Evolutionary conservation across 2,888 invertebrate genomes (phyloP).

Genomic region (Caenorhabditis plicata): DNA sequence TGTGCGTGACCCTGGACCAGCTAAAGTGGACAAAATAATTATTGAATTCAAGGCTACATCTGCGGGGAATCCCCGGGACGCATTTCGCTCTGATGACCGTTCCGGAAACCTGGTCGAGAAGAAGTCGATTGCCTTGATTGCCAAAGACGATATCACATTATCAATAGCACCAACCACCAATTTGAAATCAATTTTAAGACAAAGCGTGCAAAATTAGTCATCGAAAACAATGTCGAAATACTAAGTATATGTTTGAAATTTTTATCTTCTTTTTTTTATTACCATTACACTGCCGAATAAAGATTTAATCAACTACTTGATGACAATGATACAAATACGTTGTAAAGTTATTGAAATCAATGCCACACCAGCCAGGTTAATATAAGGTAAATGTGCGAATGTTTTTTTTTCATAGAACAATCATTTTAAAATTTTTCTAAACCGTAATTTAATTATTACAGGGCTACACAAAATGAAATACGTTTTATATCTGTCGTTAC

Average conservation of each 20-base stretch:
- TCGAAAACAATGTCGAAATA: too few relatives aligned
- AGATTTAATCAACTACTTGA: too few relatives aligned
- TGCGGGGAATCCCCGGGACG: constrained; percentile 45
- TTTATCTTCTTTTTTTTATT: too few relatives aligned
- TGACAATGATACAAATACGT: too few relatives aligned
- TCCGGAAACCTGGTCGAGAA: constrained; percentile 30
- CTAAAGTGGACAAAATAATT: constrained; percentile 54
- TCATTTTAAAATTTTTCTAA: neutral
- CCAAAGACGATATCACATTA: constrained; percentile 43
- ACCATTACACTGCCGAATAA: too few relatives aligned
- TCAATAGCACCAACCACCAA: constrained; percentile 40
- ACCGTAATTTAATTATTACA: neutral
- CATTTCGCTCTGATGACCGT: constrained; percentile 11
- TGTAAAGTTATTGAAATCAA: too few relatives aligned
- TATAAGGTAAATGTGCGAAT: too few relatives aligned
- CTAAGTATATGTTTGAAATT: too few relatives aligned
- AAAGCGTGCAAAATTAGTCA: constrained; percentile 10
- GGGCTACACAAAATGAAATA: neutral
- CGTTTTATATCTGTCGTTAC: neutral
- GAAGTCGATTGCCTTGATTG: constrained; percentile 50
- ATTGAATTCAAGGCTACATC: constrained; percentile 49
- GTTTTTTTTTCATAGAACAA: too few relatives aligned
- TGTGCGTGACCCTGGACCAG: constrained; percentile 55
- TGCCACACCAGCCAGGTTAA: too few relatives aligned
- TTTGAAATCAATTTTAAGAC: constrained; percentile 37